These are phyloP conservation scores for Grapholita molesta DNA, from an alignment of 1,140 invertebrate genomes.

Conservation along the genomic window DNA sequence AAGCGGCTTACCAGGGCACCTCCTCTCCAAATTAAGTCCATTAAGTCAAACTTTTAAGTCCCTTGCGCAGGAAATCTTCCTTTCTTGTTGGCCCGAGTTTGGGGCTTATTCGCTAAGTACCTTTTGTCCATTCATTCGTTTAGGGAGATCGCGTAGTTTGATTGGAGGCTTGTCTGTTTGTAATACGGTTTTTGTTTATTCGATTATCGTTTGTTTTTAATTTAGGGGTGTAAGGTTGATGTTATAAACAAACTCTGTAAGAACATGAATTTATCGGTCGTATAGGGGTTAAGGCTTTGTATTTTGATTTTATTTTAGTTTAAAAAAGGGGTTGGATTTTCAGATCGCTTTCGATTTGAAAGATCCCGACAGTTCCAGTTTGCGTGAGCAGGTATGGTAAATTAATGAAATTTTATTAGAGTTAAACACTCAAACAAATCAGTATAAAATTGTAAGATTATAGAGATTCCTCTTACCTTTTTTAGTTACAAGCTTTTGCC, in stretches of 20 bases:
- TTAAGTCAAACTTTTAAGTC: slow-evolving; percentile 76
- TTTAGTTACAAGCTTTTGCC: too few species aligned
- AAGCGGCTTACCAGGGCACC: slow-evolving; percentile 64
- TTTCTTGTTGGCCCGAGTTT: slow-evolving; percentile 68
- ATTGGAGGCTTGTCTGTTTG: not conserved
- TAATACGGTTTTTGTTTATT: not conserved
- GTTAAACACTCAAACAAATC: too few species aligned
- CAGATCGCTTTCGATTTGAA: too few species aligned
- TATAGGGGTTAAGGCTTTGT: not conserved
- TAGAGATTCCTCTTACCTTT: too few species aligned
- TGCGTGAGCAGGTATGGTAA: too few species aligned
- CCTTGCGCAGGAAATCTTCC: slow-evolving; percentile 64
- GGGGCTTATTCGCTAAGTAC: slow-evolving; percentile 70
- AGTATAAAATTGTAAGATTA: too few species aligned
- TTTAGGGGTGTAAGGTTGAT: not conserved
- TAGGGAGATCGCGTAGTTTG: slow-evolving; percentile 19
- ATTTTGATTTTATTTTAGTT: not conserved
- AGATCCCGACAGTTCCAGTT: too few species aligned
- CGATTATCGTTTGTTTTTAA: not conserved
- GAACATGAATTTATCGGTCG: not conserved
- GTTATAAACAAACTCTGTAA: not conserved
- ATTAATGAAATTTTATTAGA: too few species aligned
- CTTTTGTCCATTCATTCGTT: slow-evolving; percentile 48
- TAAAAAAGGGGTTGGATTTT: not conserved
- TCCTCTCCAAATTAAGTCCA: slow-evolving; percentile 72